Evolutionary conservation across 2,797 vertebrate genomes (phyloP), one percentile per base, ranked within the genome.

Genomic region (Sternarchorhynchus goeldii): DNA sequence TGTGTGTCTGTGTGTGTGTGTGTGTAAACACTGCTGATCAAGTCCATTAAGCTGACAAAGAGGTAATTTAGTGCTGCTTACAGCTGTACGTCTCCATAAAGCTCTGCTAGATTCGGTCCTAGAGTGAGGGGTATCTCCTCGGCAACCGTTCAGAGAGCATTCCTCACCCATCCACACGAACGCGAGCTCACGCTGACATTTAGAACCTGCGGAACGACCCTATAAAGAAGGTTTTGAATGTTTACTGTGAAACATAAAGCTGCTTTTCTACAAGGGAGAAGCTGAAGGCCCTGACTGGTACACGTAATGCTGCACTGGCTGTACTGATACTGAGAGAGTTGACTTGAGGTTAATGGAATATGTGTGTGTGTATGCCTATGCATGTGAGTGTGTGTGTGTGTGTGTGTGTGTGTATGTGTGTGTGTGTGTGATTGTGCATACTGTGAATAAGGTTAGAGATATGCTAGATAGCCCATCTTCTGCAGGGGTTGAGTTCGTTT

Each of bases 21-120:
- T 66, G 36, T 63, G 36, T 79, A 75, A 68, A 73, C 78, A 75
- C 58, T 77, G 39, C 72, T 62, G 75, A 81, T 62, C 58, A 80
- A 75, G 78, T 69, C 64, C 72, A 79, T 79, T 75, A 75, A 75
- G 32, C 64, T 55, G 72, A 79, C 78, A 63, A 64, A 60, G 64
- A 39, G 72, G 45, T 75, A 53, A 68, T 41, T 79, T 68, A 65
- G 41, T 69, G 12, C 57, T 69, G 17, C 66, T 75, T 50, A 41
- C 57, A 68, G 72, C 72, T 75, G 63, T 67, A 79, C 25, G 59
- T 74, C 70, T 79, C 31, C 74, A 75, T 68, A 79, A 75, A 69
- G 66, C 41, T 69, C 69, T 57, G 64, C 64, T 50, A 74, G 56
- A 63, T 39, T 74, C 25, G 41, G 39, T 36, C n/a, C n/a, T 20